These are phyloP conservation scores for Phrynocephalus vlangalii DNA, from an alignment of 2,797 vertebrate species.

Conservation along the genomic window DNA sequence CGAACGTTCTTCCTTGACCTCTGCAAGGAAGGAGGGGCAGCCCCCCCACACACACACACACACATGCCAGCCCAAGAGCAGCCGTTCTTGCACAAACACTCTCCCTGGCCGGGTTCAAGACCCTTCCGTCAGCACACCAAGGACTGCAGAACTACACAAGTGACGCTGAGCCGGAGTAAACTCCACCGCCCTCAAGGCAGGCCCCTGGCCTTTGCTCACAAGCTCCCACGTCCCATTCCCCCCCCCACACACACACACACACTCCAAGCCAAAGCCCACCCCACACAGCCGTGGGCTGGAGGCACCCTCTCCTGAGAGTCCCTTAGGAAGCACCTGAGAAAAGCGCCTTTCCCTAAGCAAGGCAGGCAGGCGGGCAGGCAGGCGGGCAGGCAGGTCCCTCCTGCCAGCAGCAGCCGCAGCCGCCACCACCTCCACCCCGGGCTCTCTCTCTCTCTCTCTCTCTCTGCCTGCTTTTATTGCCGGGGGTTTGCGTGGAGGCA, in stretches of 20 bases:
- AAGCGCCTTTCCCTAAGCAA: not conserved
- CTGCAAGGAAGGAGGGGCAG: not conserved
- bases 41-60: too few species aligned
- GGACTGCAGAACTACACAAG: too few species aligned
- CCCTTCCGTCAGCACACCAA: too few species aligned
- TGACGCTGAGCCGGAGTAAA: too few species aligned
- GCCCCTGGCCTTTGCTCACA: not conserved
- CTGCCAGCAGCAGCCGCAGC: not conserved
- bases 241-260: too few species aligned
- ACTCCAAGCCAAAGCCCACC: not conserved
- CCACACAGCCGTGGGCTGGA: not conserved
- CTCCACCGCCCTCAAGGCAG: too few species aligned
- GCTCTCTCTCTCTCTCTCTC: slow-evolving; percentile 53
- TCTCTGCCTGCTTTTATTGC: slow-evolving; percentile 68
- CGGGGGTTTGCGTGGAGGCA: slow-evolving; percentile 49
- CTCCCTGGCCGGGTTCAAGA: too few species aligned
- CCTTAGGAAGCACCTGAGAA: too few species aligned
- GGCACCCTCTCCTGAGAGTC: too few species aligned
- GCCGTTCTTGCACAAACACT: too few species aligned
- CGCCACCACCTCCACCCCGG: not conserved
- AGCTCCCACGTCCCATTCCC: not conserved
- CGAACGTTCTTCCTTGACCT: not conserved
- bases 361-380: not conserved
- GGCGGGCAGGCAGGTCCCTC: not conserved
- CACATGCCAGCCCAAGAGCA: too few species aligned